These are phyloP conservation scores for Probaryconus sp. DNA, from an alignment of 1,140 invertebrate species.

Conservation along the genomic window DNA sequence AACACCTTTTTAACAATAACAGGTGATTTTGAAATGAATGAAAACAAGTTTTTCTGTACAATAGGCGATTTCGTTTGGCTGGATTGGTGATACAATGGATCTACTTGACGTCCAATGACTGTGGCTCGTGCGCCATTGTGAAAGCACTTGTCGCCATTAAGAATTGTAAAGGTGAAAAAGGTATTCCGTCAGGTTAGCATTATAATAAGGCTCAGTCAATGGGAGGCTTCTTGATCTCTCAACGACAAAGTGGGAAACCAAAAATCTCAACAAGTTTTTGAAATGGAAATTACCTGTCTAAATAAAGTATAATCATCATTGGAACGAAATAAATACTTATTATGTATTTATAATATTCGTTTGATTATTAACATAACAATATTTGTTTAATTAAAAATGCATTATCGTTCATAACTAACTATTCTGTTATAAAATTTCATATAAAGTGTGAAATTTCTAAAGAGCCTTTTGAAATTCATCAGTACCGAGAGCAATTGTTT, in stretches of 20 bases:
- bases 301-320: no score
- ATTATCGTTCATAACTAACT: no score
- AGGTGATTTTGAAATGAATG: slow-evolving; percentile 32
- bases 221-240: slow-evolving; percentile 10
- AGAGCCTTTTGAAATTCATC: no score
- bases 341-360: no score
- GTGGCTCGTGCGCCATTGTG: slow-evolving; percentile 44
- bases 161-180: slow-evolving; percentile 51
- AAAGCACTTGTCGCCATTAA: slow-evolving; percentile 61
- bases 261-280: slow-evolving; percentile 28
- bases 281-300: no score
- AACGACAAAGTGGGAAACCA: slow-evolving; percentile 24
- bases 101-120: slow-evolving; percentile 39
- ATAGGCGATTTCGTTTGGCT: slow-evolving; percentile 28
- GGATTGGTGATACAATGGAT: slow-evolving; percentile 30
- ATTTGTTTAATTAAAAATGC: no score
- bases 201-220: slow-evolving; percentile 22
- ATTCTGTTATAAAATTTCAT: no score
- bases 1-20: slow-evolving; percentile 25
- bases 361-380: no score
- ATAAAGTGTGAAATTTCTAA: no score
- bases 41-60: slow-evolving; percentile 20
- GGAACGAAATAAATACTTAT: no score
- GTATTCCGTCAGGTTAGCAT: slow-evolving; percentile 48
- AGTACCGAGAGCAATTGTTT: no score